Conservation (phyloP, 2,888 invertebrate species). For the Parapristionchus giblindavisi region DNA sequence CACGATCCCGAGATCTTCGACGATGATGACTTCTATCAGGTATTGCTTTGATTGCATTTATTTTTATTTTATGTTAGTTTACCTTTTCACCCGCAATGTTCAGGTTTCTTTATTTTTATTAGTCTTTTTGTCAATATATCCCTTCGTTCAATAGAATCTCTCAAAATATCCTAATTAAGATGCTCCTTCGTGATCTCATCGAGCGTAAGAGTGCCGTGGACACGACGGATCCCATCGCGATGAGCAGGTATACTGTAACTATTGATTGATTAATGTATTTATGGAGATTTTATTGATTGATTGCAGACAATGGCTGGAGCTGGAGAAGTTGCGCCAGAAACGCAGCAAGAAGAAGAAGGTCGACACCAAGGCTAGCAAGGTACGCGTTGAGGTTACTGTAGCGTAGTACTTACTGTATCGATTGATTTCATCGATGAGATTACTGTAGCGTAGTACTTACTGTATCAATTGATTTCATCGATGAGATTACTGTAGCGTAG, state of each 20-base stretch:
- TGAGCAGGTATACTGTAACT: slow-evolving; percentile 75
- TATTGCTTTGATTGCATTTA: background rate
- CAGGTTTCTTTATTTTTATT: background rate
- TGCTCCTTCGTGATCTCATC: slow-evolving; percentile 87
- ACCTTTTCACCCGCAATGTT: too few species aligned
- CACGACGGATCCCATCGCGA: slow-evolving; percentile 81
- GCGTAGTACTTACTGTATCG: background rate
- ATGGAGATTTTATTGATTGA: background rate
- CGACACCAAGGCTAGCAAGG: slow-evolving; percentile 90
- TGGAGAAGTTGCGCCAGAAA: slow-evolving; percentile 89
- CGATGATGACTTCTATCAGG: slow-evolving; percentile 94
- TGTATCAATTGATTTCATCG: background rate
- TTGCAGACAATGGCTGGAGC: slow-evolving; percentile 84
- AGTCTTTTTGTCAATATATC: background rate
- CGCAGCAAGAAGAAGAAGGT: slow-evolving; percentile 84
- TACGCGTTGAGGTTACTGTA: background rate
- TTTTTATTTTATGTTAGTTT: too few species aligned
- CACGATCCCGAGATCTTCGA: slow-evolving; percentile 80
- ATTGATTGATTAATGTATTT: slow-evolving; percentile 1
- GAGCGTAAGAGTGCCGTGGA: slow-evolving; percentile 83
- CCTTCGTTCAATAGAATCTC: too few species aligned
- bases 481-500: slow-evolving; percentile 7
- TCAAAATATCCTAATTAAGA: slow-evolving; percentile 68
- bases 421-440: background rate
- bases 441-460: too few species aligned